Conservation (phyloP, 1,140 invertebrate genomes). For the Metopolophium dirhodum region DNA sequence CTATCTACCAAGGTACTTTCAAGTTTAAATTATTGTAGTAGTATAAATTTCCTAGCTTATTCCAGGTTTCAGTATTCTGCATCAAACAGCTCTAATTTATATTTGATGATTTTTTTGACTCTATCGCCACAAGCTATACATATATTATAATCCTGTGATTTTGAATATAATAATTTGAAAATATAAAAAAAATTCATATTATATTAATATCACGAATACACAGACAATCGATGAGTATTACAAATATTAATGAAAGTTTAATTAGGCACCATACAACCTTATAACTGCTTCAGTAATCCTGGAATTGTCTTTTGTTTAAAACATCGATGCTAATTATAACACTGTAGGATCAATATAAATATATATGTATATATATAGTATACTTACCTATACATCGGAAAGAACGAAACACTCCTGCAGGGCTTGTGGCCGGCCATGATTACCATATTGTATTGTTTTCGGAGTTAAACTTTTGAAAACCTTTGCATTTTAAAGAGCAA, state of each 20-base stretch:
- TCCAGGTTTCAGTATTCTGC: background rate
- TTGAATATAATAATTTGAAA: background rate
- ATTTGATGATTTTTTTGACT: background rate
- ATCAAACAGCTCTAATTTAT: background rate
- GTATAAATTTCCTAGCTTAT: background rate
- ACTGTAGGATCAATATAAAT: background rate
- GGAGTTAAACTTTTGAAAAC: slow-evolving; percentile 30
- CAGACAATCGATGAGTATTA: background rate
- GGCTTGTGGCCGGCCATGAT: background rate
- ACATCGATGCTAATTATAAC: background rate
- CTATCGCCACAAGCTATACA: background rate
- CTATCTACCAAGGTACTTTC: background rate
- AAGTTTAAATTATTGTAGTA: background rate
- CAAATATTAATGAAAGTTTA: background rate
- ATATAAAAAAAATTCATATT: background rate
- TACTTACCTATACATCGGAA: background rate
- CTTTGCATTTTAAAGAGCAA: slow-evolving; percentile 6
- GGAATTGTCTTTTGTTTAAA: background rate
- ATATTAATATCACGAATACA: background rate
- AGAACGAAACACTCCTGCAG: background rate
- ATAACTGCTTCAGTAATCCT: background rate
- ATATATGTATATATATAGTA: background rate
- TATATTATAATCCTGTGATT: background rate
- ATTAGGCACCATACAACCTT: background rate
- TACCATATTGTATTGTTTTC: slow-evolving; percentile 31